Percentiles rank a stretch among this genome's conserved stretches.
phyloP scores from a whole-genome alignment of 2,113 vertebrate genomes.

The Neomonachus schauinslandi region DNA sequence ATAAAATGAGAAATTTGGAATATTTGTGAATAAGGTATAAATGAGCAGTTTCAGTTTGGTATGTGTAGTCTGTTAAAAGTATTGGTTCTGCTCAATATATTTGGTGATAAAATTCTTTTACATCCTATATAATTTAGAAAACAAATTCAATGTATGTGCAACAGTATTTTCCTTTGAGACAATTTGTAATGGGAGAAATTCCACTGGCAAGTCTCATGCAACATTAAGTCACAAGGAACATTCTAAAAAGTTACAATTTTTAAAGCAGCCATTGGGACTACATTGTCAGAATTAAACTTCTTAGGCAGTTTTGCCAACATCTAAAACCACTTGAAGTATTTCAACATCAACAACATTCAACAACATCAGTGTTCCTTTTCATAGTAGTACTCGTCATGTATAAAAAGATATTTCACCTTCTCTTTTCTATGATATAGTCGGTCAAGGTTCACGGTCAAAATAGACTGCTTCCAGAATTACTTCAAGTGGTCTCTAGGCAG shows the following conservation, averaged over 20 bases:
- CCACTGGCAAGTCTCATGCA: neutral
- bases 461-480: slow-evolving; percentile 36
- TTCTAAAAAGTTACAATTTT: neutral
- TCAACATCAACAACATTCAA: no score
- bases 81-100: neutral
- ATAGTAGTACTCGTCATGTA: neutral
- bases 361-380: neutral
- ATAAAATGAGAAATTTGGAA: neutral
- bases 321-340: neutral
- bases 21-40: slow-evolving; percentile 15
- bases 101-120: neutral
- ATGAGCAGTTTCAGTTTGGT: neutral
- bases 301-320: neutral
- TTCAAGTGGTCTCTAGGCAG: neutral
- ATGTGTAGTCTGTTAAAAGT: neutral
- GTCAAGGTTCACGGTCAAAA: neutral
- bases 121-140: neutral
- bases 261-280: neutral
- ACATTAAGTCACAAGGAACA: neutral
- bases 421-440: slow-evolving; percentile 13
- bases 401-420: neutral
- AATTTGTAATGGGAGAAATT: neutral
- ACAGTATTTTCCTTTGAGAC: neutral
- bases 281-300: neutral
- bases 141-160: neutral